Percentiles rank a stretch among this genome's conserved stretches.
Evolutionary conservation across 1,140 invertebrate genomes (phyloP).

Genomic region (Conopomorpha cramerella): DNA sequence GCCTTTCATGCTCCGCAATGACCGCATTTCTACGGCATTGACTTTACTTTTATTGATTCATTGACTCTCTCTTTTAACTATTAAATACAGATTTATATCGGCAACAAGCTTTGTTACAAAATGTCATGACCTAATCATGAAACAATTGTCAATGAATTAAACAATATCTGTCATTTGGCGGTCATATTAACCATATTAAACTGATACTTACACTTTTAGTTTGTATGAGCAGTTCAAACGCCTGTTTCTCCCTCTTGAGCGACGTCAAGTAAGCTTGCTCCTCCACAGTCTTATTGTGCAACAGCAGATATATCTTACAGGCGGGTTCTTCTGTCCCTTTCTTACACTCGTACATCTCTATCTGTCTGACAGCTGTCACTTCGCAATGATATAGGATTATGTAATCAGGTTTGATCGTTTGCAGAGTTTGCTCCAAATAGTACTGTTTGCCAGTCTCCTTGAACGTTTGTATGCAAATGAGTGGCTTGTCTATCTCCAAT

Average conservation of each 20-base stretch:
- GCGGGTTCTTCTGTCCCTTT: slow-evolving; percentile 63
- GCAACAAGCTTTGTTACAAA: too few relatives aligned
- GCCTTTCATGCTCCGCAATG: too few relatives aligned
- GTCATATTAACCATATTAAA: too few relatives aligned
- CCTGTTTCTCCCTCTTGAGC: slow-evolving; percentile 88
- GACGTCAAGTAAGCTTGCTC: slow-evolving; percentile 94
- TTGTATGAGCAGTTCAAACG: slow-evolving; percentile 90
- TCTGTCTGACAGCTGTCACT: slow-evolving; percentile 82
- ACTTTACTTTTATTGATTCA: too few relatives aligned
- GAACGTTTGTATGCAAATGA: slow-evolving; percentile 77
- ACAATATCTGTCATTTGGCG: too few relatives aligned
- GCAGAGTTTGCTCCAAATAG: slow-evolving; percentile 68
- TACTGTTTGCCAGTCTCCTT: slow-evolving; percentile 73
- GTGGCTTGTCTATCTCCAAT: slow-evolving; percentile 59
- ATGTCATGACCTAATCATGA: too few relatives aligned
- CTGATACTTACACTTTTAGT: slow-evolving; percentile 89
- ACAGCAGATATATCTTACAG: slow-evolving; percentile 84
- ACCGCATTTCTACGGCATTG: too few relatives aligned
- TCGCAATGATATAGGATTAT: slow-evolving; percentile 92
- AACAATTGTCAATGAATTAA: too few relatives aligned
- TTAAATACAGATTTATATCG: too few relatives aligned
- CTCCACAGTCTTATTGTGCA: slow-evolving; percentile 90
- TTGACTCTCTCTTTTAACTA: too few relatives aligned
- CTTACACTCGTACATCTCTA: slow-evolving; percentile 83
- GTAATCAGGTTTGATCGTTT: slow-evolving; percentile 75